These are phyloP conservation scores for Delichon dasypus DNA, from an alignment of 2,797 vertebrate genomes.

Conservation along the genomic window DNA sequence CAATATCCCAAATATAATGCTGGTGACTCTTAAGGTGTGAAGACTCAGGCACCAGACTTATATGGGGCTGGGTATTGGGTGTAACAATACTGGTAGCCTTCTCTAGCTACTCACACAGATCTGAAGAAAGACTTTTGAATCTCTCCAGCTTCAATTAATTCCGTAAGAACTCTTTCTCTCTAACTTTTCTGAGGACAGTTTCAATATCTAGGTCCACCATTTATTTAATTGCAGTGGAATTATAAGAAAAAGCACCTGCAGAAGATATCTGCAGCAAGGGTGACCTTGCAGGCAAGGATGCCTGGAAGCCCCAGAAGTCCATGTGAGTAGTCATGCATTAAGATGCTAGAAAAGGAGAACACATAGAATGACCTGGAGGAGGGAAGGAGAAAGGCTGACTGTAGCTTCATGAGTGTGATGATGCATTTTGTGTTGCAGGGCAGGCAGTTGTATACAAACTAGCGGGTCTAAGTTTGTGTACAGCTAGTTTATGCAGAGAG, in stretches of 20 bases:
- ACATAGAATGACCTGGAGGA: neutral
- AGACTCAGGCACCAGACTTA: neutral
- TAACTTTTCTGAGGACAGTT: neutral
- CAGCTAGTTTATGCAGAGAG: neutral
- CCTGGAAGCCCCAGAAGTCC: neutral
- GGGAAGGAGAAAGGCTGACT: neutral
- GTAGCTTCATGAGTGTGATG: neutral
- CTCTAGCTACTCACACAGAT: neutral
- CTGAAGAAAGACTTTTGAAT: neutral
- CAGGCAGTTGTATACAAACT: neutral
- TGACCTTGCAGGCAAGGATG: neutral
- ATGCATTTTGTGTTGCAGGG: neutral
- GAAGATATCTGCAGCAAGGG: neutral
- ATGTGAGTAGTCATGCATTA: fast-evolving
- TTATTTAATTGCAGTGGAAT: neutral
- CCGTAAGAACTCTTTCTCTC: neutral
- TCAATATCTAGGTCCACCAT: neutral
- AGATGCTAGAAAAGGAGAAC: neutral
- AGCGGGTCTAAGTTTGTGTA: neutral
- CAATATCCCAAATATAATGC: neutral
- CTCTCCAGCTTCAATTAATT: neutral
- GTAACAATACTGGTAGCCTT: neutral
- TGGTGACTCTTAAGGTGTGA: neutral
- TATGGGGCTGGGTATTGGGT: neutral
- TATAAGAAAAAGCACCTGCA: neutral